Evolutionary conservation across 2,113 vertebrate genomes (phyloP), one percentile per base, ranked within the genome.

Genomic region (Hystrix brachyura): DNA sequence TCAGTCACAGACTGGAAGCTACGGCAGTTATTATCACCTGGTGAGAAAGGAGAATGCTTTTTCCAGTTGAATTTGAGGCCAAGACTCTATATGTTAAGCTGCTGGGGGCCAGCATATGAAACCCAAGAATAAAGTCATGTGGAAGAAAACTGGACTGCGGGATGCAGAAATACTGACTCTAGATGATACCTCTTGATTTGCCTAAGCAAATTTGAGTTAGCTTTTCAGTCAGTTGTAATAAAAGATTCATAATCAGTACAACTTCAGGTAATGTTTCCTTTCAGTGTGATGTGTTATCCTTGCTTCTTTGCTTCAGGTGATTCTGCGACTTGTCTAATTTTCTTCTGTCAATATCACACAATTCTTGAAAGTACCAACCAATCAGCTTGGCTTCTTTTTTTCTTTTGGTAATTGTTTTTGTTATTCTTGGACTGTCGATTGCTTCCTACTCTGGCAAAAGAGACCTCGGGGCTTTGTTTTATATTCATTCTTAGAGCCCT

Each of bases 241-340:
- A 80, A 82, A 91, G 67, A 87, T 87, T 88, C 53, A 67, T 76
- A 79, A 57, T 90, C 13, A 65, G 48, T 78, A 94, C 27, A 59
- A 29, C 5, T 87, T 94, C 25, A 72, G 34, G 48, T 9, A 46
- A 32, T 15, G 15, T 19, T 65, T 60, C 34, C 34, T 32, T 79
- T 92, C 15, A 21, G 1, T 84, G 11, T n/a, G 76, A 46, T 27
- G 13, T 57, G 15, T 55, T 18, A 18, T 32, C 5, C 32, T 94
- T 67, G 65, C 32, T 96, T 81, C 65, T 17, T 90, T 81, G 46
- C 34, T 79, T 79, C 8, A 71, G 53, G 46, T 62, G 80, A 83
- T 64, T 82, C 76, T 65, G 27, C 51, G 53, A 59, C 76, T 96
- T 89, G 32, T 94, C 38, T 94, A 95, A 89, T 55, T 80, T 72